These are phyloP conservation scores for Misgurnus anguillicaudatus DNA, from an alignment of 2,113 vertebrate species.

Conservation along the genomic window DNA sequence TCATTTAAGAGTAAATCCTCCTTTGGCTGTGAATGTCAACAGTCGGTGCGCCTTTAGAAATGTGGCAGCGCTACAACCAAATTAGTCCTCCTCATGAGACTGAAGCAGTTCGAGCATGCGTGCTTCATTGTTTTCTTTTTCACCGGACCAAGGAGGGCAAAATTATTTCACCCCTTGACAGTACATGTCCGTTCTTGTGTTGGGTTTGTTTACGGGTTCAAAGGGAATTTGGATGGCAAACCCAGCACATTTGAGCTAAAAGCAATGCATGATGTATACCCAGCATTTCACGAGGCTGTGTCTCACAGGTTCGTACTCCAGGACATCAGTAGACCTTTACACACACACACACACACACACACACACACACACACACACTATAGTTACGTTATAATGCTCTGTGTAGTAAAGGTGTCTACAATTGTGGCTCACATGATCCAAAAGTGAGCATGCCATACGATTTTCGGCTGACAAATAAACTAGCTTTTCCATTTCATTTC, in stretches of 20 bases:
- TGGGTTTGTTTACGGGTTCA: slow-evolving; percentile 1
- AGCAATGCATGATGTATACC: slow-evolving; percentile 71
- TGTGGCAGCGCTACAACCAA: slow-evolving; percentile 42
- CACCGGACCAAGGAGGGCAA: not conserved
- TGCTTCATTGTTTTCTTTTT: slow-evolving; percentile 19
- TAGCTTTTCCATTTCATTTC: slow-evolving; percentile 68
- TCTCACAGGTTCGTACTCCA: slow-evolving; percentile 42
- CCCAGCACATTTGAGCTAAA: slow-evolving; percentile 43
- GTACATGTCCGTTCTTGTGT: slow-evolving; percentile 2
- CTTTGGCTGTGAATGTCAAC: slow-evolving; percentile 12
- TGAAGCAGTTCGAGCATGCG: slow-evolving; percentile 10
- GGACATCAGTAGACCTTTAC: slow-evolving; percentile 42
- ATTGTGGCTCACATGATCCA: slow-evolving; percentile 48
- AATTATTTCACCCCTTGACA: not conserved
- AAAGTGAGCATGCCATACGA: slow-evolving; percentile 55
- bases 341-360: slow-evolving; percentile 48
- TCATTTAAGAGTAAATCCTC: not conserved
- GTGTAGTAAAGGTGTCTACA: slow-evolving; percentile 51
- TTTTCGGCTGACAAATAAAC: slow-evolving; percentile 64
- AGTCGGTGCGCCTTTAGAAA: slow-evolving; percentile 47
- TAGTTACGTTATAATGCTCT: slow-evolving; percentile 39
- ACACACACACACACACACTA: slow-evolving; percentile 47
- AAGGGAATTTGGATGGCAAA: slow-evolving; percentile 34
- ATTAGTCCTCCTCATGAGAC: slow-evolving; percentile 19
- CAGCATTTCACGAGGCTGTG: slow-evolving; percentile 53